phyloP scores from a whole-genome alignment of 2,113 vertebrate species.

The Megaleporinus macrocephalus region DNA sequence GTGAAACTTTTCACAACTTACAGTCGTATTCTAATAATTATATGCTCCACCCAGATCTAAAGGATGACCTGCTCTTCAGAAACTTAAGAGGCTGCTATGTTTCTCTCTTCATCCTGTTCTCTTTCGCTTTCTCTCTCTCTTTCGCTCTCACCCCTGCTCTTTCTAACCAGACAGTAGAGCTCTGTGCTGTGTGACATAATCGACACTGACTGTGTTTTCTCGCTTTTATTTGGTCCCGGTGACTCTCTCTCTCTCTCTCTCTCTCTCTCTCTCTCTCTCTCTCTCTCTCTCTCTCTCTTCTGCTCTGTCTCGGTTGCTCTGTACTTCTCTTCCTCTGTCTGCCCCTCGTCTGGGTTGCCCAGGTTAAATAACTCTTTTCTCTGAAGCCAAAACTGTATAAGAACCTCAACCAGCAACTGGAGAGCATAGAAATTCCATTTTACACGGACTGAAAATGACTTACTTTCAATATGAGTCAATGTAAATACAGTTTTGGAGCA shows the following conservation, averaged over 20 bases:
- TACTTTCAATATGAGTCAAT: too few relatives aligned
- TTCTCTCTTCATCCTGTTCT: not conserved
- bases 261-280: not conserved
- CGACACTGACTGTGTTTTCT: not conserved
- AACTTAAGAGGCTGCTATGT: too few relatives aligned
- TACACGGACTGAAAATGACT: not conserved
- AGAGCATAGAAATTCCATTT: not conserved
- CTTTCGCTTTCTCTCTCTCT: not conserved
- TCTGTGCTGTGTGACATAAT: not conserved
- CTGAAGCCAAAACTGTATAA: slow-evolving; percentile 18
- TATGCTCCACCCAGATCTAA: too few relatives aligned
- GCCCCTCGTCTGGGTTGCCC: not conserved
- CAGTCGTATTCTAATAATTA: too few relatives aligned
- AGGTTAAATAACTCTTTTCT: slow-evolving; percentile 28
- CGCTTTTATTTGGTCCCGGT: not conserved
- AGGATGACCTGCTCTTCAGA: too few relatives aligned
- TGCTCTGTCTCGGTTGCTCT: not conserved
- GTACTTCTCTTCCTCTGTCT: not conserved
- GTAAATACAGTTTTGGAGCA: too few relatives aligned
- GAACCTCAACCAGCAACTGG: not conserved
- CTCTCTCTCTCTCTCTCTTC: not conserved
- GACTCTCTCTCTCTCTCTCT: not conserved
- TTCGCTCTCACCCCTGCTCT: not conserved
- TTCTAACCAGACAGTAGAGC: not conserved
- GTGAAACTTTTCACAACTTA: too few relatives aligned